Evolutionary conservation across 2,113 vertebrate species (phyloP), one percentile per base, ranked within the genome.

Genomic region (Thinocorus orbignyianus): DNA sequence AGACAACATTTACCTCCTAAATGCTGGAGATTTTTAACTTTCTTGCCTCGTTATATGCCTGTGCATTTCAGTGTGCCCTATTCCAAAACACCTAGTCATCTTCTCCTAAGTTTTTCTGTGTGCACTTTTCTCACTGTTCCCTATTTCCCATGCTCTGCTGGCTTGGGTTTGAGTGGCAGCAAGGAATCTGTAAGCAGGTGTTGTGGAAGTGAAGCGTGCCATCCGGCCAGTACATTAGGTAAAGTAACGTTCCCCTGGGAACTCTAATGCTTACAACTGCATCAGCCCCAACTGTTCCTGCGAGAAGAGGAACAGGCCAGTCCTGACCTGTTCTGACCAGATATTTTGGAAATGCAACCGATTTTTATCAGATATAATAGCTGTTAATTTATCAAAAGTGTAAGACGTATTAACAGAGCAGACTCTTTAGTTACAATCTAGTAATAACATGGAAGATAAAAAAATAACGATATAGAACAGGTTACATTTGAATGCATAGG

Each of bases 161-260:
- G 91, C 85, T 95, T 30, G 58, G 94, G 76, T 95, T 89, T 97
- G 97, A 98, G 97, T 97, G 98, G 96, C 98, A 98, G 97, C 69
- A 28, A 83, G 9, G 87, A 97, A 92, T 93, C 48, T 46, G 95
- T 68, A 97, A 97, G 97, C 98, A 98, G 98, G 97, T 97, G 97
- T 94, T 96, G 95, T 95, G 96, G 91, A 97, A 97, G 96, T 71
- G 97, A 97, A 97, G 97, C 69, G 31, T 97, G 96, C 97, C 93
- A 24, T 49, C 89, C 82, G 94, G 97, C 94, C 97, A 96, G 95
- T 44, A 30, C 89, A 72, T 95, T 93, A 95, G 96, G 98, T 97
- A 97, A 95, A 91, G 25, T 77, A 91, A 44, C 33, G 0, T 15
- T 97, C 98, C 95, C 97, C 0, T 35, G 97, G 96, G 98, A 97